A percentile compares a stretch with the other conserved stretches of the same genome.
Conservation (phyloP, 2,113 vertebrate genomes). For the Microtus oregoni region DNA sequence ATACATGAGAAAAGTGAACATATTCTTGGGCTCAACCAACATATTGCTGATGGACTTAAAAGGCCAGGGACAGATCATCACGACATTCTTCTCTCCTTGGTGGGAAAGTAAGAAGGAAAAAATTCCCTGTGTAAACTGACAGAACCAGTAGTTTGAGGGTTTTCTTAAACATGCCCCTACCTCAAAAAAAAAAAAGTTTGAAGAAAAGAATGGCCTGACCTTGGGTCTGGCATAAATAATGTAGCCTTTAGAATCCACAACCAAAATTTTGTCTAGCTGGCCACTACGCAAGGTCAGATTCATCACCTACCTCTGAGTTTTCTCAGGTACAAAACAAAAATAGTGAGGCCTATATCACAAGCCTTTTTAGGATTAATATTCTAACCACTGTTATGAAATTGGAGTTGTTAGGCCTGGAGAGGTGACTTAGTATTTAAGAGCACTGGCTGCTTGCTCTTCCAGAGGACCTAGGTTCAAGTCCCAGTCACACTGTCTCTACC, state of each 20-base stretch:
- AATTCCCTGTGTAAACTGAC: background rate
- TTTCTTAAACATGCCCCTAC: background rate
- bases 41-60: background rate
- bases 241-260: background rate
- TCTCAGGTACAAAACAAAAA: background rate
- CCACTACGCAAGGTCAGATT: background rate
- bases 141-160: background rate
- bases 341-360: background rate
- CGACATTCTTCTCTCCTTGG: background rate
- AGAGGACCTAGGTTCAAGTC: background rate
- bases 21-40: background rate
- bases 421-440: background rate
- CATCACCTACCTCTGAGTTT: conserved; percentile 4
- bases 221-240: background rate
- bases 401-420: background rate
- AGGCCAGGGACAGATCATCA: background rate
- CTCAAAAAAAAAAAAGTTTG: background rate
- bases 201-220: background rate
- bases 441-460: background rate
- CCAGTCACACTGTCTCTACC: background rate
- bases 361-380: background rate
- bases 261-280: background rate
- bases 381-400: background rate
- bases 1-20: background rate
- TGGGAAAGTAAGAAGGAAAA: background rate